Base-by-base conservation (phyloP, 2,888 invertebrate species). In the Lamellibrachia columna region DNA sequence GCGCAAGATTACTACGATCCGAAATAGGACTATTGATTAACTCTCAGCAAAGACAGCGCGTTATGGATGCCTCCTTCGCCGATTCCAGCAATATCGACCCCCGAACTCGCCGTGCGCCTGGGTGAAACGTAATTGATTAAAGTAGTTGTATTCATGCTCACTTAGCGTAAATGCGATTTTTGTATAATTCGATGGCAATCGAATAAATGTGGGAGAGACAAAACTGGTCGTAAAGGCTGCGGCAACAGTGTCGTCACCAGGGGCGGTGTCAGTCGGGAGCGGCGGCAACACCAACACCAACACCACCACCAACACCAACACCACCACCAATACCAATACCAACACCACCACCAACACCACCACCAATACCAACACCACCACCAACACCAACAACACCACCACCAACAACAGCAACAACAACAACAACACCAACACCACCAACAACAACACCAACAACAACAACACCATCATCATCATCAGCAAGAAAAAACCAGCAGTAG, bases 1-100 rank as follows among this genome's bases (percentile, higher is more conserved):
- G 75, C 6, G 22, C 22, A 75, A 75, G 75, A 75, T 75, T 75
- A 15, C n/a, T 15, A 22, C 75, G 75, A n/a, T 22, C 75, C 75
- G n/a, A 75, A 75, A 75, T 75, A 75, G 75, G 75, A 75, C 15
- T 75, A 75, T 75, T 75, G 75, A 75, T 75, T 75, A 75, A 75
- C 75, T 75, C 75, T 75, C 75, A 75, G 75, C 75, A 75, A 75
- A 75, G 75, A 75, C 75, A 75, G 75, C 75, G 75, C 75, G 75
- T 75, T 75, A 75, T 22, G 75, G 75, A n/a, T 22, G 75, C 75
- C 75, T 75, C 15, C 75, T 75, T 75, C 75, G 75, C 15, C 6
- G 75, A 75, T 22, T 22, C 75, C 15, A 75, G 75, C 22, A 75
- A 75, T 22, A 75, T 75, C 75, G 75, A 75, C 75, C 75, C n/a